Conservation (phyloP, 2,888 invertebrate genomes). For the Callimorpha dominula region DNA sequence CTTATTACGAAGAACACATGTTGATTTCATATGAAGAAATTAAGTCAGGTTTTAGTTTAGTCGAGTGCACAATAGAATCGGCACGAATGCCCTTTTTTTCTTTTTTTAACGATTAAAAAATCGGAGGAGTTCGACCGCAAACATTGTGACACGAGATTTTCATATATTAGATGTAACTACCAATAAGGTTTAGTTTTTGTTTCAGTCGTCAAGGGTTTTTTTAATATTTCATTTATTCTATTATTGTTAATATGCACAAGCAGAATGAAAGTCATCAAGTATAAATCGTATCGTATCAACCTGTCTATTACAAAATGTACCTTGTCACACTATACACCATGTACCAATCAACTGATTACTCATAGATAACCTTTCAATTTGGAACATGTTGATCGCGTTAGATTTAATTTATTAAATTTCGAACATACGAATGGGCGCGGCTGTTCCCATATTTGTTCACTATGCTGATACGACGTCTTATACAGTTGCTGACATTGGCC, state of each 20-base stretch:
- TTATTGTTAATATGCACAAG: not conserved
- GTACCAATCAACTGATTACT: slow-evolving; percentile 14
- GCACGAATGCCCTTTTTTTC: too few relatives aligned
- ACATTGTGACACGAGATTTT: too few relatives aligned
- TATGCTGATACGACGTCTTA: slow-evolving; percentile 32
- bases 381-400: slow-evolving; percentile 27
- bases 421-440: slow-evolving; percentile 54
- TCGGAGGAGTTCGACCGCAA: too few relatives aligned
- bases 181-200: too few relatives aligned
- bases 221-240: too few relatives aligned
- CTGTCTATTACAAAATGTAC: not conserved
- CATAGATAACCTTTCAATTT: slow-evolving; percentile 20
- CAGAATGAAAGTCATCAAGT: not conserved
- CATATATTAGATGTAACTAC: too few relatives aligned
- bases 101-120: too few relatives aligned
- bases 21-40: too few relatives aligned
- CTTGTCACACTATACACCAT: slow-evolving; percentile 9
- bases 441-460: slow-evolving; percentile 53
- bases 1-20: too few relatives aligned
- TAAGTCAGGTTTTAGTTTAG: too few relatives aligned
- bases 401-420: slow-evolving; percentile 40
- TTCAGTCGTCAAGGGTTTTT: too few relatives aligned
- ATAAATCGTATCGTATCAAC: not conserved
- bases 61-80: too few relatives aligned
- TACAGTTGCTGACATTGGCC: slow-evolving; percentile 66